Percentiles rank a stretch among this genome's conserved stretches.
phyloP scores from a whole-genome alignment of 2,113 vertebrate species.

The Thymallus thymallus region DNA sequence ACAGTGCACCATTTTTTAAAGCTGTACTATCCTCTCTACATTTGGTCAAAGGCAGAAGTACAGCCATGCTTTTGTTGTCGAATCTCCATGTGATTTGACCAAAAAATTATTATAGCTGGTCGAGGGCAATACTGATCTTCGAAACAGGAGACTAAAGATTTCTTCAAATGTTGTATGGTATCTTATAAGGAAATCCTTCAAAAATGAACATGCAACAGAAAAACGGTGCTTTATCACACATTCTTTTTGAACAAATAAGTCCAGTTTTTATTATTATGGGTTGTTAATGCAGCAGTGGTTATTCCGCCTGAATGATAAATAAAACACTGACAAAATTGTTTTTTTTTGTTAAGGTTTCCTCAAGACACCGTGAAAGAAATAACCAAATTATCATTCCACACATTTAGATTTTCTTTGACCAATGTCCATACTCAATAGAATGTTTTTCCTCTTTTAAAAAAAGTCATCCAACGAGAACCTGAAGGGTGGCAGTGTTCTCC shows the following conservation, averaged over 20 bases:
- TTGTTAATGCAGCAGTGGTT: slow-evolving; percentile 73
- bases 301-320: slow-evolving; percentile 79
- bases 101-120: background rate
- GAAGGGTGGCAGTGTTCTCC: slow-evolving; percentile 54
- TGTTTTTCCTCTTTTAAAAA: slow-evolving; percentile 66
- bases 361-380: slow-evolving; percentile 69
- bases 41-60: slow-evolving; percentile 47
- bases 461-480: slow-evolving; percentile 63
- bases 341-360: slow-evolving; percentile 46
- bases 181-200: slow-evolving; percentile 73
- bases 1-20: slow-evolving; percentile 52
- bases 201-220: slow-evolving; percentile 57
- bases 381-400: slow-evolving; percentile 72
- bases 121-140: slow-evolving; percentile 45
- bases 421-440: slow-evolving; percentile 75
- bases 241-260: slow-evolving; percentile 72
- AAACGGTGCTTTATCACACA: slow-evolving; percentile 30
- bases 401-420: slow-evolving; percentile 73
- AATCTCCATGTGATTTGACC: slow-evolving; percentile 49
- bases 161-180: slow-evolving; percentile 35
- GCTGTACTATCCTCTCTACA: slow-evolving; percentile 32
- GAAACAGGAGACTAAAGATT: slow-evolving; percentile 53
- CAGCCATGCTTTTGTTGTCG: slow-evolving; percentile 21
- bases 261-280: slow-evolving; percentile 73
- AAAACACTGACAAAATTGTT: slow-evolving; percentile 76